Conservation (phyloP, 2,113 vertebrate genomes). For the Dromiciops gliroides region DNA sequence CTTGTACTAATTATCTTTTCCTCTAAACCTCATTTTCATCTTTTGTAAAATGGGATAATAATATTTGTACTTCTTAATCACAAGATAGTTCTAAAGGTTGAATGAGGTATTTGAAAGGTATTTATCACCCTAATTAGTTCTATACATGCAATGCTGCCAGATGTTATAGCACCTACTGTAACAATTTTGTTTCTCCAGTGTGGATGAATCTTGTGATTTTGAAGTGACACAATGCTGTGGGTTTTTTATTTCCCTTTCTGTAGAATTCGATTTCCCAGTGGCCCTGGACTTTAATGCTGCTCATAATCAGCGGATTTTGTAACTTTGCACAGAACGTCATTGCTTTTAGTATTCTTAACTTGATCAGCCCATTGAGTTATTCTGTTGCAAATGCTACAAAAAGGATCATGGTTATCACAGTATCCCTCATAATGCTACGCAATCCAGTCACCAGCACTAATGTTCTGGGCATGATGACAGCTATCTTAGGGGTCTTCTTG, state of each 20-base stretch:
- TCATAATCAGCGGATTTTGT: slow-evolving; percentile 96
- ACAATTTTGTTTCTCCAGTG: not conserved
- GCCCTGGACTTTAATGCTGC: slow-evolving; percentile 92
- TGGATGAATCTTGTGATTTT: not conserved
- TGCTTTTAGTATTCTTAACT: slow-evolving; percentile 96
- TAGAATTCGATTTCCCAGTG: slow-evolving; percentile 89
- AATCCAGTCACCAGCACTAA: slow-evolving; percentile 95
- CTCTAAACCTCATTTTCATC: not conserved
- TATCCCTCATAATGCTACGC: slow-evolving; percentile 95
- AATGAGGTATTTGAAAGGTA: not conserved
- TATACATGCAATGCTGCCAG: not conserved
- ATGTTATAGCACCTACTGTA: not conserved
- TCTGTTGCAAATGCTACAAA: slow-evolving; percentile 98
- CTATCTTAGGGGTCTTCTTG: slow-evolving; percentile 95
- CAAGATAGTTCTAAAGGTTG: not conserved
- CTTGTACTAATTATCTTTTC: not conserved
- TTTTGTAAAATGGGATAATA: not conserved
- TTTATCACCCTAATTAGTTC: not conserved
- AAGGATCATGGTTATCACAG: slow-evolving; percentile 97
- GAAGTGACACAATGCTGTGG: not conserved
- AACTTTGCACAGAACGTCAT: slow-evolving; percentile 99
- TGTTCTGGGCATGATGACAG: slow-evolving; percentile 96
- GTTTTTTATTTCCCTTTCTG: not conserved
- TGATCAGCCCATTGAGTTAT: slow-evolving; percentile 97
- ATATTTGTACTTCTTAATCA: not conserved